A percentile compares a stretch with the other conserved stretches of the same genome.
Conservation (phyloP, 2,888 invertebrate genomes). For the Callimorpha dominula region DNA sequence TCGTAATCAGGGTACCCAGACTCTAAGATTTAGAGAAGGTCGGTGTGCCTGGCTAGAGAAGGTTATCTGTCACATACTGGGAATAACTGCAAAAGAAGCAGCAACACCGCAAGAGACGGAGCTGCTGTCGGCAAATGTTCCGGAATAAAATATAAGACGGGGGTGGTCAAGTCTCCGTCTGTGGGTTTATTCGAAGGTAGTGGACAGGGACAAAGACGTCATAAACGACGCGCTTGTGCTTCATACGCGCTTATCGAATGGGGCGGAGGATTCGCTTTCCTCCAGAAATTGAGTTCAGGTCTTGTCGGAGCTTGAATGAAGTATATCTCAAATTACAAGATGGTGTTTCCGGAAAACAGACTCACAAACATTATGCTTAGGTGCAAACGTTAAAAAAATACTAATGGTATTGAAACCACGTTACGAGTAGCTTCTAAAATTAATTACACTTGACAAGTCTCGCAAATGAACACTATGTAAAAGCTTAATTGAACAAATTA, state of each 20-base stretch:
- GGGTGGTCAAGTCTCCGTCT: too few relatives aligned
- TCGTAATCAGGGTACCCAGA: neutral
- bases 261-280: too few relatives aligned
- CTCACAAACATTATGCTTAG: too few relatives aligned
- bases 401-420: neutral
- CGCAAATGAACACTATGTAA: neutral
- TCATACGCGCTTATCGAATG: too few relatives aligned
- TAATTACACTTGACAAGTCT: neutral
- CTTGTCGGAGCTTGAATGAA: too few relatives aligned
- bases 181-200: neutral
- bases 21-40: neutral
- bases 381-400: too few relatives aligned
- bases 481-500: slow-evolving; percentile 4
- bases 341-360: too few relatives aligned
- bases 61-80: too few relatives aligned
- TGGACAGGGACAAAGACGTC: neutral
- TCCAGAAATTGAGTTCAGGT: too few relatives aligned
- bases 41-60: too few relatives aligned
- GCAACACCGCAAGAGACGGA: neutral
- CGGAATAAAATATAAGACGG: too few relatives aligned
- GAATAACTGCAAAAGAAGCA: neutral
- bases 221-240: neutral
- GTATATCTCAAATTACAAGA: too few relatives aligned
- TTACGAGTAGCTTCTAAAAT: neutral
- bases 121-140: neutral